A percentile compares a stretch with the other conserved stretches of the same genome.
phyloP scores from a whole-genome alignment of 2,888 invertebrate genomes.

The Tetropium fuscum region DNA sequence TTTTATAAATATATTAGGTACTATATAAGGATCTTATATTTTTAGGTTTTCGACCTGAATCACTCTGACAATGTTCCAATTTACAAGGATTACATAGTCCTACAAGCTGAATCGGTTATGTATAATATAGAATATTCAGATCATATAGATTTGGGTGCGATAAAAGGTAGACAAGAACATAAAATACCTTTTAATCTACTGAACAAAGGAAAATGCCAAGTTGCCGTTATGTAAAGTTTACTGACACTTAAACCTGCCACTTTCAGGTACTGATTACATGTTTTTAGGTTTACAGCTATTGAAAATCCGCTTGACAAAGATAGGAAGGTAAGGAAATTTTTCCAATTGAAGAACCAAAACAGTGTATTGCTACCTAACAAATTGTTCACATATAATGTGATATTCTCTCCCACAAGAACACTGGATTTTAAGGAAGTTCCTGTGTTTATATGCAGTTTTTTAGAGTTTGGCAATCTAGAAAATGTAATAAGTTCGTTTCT shows the following conservation, averaged over 20 bases:
- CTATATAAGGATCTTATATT: too few species aligned
- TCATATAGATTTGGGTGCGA: conserved; percentile 69
- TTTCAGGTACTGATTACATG: too few species aligned
- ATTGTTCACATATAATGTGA: conserved; percentile 41
- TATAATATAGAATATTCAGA: conserved; percentile 67
- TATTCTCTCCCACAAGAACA: conserved; percentile 50
- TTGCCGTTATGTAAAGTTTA: conserved; percentile 42
- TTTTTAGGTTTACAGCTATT: conserved; percentile 45
- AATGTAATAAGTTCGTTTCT: conserved; percentile 51
- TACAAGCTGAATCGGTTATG: conserved; percentile 71
- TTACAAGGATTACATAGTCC: conserved; percentile 31
- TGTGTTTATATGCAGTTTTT: conserved; percentile 52
- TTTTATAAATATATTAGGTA: too few species aligned
- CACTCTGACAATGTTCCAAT: conserved; percentile 35
- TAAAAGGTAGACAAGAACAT: conserved; percentile 70
- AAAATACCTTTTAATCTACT: conserved; percentile 67
- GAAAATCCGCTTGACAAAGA: conserved; percentile 14
- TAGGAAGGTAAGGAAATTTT: conserved; percentile 33
- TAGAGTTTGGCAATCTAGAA: conserved; percentile 51
- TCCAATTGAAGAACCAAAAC: conserved; percentile 39
- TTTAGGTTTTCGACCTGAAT: conserved; percentile 32
- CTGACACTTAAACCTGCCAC: too few species aligned
- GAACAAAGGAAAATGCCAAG: conserved; percentile 70
- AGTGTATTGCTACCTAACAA: conserved; percentile 41
- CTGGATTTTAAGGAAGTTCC: conserved; percentile 53